Evolutionary conservation across 2,113 vertebrate species (phyloP).

Genomic region (Elaphurus davidianus): DNA sequence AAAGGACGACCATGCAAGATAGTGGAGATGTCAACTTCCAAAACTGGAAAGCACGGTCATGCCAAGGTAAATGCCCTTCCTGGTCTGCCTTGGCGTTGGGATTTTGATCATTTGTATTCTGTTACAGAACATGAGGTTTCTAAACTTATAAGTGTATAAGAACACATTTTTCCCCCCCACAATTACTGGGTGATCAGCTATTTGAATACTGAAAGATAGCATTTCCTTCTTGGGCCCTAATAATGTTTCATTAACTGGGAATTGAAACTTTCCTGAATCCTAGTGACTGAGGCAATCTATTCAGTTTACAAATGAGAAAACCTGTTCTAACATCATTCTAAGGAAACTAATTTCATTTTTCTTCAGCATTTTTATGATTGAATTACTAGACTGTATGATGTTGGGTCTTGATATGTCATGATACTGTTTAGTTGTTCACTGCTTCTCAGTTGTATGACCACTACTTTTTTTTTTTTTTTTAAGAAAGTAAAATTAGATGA

Average conservation of each 20-base stretch:
- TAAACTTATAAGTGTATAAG: not conserved
- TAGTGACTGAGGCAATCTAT: not conserved
- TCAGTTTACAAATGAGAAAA: constrained; percentile 27
- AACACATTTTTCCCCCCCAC: not conserved
- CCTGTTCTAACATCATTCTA: not conserved
- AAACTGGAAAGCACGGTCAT: constrained; percentile 98
- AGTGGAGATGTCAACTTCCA: constrained; percentile 98
- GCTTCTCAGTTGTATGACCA: not conserved
- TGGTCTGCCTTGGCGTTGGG: not conserved
- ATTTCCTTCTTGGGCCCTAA: not conserved
- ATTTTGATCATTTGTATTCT: constrained; percentile 14
- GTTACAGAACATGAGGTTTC: not conserved
- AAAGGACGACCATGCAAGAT: constrained; percentile 98
- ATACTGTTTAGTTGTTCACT: not conserved
- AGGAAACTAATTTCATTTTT: constrained; percentile 7
- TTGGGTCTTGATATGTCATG: not conserved
- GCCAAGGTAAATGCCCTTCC: constrained; percentile 88
- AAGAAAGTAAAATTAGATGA: constrained; percentile 51
- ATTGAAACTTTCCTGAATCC: constrained; percentile 37
- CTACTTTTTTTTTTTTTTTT: not conserved
- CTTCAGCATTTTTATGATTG: not conserved
- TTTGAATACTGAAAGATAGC: constrained; percentile 3
- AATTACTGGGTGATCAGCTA: not conserved
- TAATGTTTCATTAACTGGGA: constrained; percentile 2
- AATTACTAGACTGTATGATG: not conserved